Evolutionary conservation across 2,888 invertebrate genomes (phyloP).

Genomic region (Bruchidius siliquastri): DNA sequence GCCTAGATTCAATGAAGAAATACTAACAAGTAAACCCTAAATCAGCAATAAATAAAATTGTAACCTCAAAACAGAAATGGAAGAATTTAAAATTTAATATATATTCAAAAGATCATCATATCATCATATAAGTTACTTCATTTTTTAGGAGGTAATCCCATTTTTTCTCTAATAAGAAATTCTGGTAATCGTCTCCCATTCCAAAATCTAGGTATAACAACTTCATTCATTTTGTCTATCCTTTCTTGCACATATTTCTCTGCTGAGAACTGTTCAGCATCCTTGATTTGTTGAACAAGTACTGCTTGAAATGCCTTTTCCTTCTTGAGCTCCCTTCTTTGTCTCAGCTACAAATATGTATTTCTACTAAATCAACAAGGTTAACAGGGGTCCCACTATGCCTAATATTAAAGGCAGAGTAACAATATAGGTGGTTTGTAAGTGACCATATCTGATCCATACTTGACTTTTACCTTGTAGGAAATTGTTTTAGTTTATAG

Average conservation of each 20-base stretch:
- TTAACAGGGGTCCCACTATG: too few species aligned
- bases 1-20: too few species aligned
- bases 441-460: too few species aligned
- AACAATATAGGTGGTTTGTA: too few species aligned
- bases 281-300: slow-evolving; percentile 63
- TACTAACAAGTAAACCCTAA: too few species aligned
- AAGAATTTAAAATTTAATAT: too few species aligned
- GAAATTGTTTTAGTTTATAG: too few species aligned
- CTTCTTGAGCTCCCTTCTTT: slow-evolving; percentile 65
- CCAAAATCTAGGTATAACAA: slow-evolving; percentile 2
- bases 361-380: slow-evolving; percentile 5
- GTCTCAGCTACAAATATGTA: slow-evolving; percentile 51
- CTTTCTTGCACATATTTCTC: slow-evolving; percentile 65
- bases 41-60: too few species aligned
- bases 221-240: slow-evolving; percentile 49
- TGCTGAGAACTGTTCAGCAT: slow-evolving; percentile 72
- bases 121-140: neutral
- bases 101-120: too few species aligned
- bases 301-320: slow-evolving; percentile 74
- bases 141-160: slow-evolving; percentile 3
- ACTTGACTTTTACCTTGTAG: too few species aligned
- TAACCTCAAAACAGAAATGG: too few species aligned
- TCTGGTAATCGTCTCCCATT: neutral
- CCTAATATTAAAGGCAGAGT: too few species aligned
- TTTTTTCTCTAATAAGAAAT: neutral